Evolutionary conservation across 2,113 vertebrate genomes (phyloP), one percentile per base, ranked within the genome.

Genomic region (Trogon melanurus): DNA sequence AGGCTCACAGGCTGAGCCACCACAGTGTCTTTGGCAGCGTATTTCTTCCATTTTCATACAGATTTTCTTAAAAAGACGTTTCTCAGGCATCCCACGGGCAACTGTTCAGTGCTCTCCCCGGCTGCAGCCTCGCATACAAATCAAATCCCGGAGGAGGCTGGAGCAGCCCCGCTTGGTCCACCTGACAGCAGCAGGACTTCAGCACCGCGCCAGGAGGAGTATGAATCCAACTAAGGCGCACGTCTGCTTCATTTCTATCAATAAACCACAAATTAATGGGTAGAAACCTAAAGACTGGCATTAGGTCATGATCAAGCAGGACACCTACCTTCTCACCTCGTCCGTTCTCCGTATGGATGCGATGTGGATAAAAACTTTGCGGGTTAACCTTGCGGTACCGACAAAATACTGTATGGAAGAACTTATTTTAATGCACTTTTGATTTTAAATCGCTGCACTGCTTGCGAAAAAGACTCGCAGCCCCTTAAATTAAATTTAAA

Each of bases 31-130:
- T 27, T 2, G 2, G 25, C 87, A 80, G 75, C 3, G 14, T 11
- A 16, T 75, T 38, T 34, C 67, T 29, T 53, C 21, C 32, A 69
- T 74, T 94, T 93, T 88, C 85, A 90, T 58, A 72, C 11, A 54
- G 48, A 72, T 91, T 94, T 87, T 66, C 84, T 67, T 41, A 65
- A 79, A 60, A 88, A 79, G 17, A 38, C 54, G 17, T 88, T 93
- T 89, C 76, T 85, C 65, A 89, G 75, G 9, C 70, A 36, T 91
- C 81, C 54, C 67, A 38, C 5, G 32, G 61, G 88, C 53, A 89
- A 34, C 61, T 17, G n/a, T 18, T 73, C 50, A 62, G 21, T 1
- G 11, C 69, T 79, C 41, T 69, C 29, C 56, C 76, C 9, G 41
- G 36, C 32, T 87, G 80, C 50, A 73, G 84, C 53, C 65, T 51